Conservation (phyloP, 1,140 invertebrate species). For the Brachystomella parvula region DNA sequence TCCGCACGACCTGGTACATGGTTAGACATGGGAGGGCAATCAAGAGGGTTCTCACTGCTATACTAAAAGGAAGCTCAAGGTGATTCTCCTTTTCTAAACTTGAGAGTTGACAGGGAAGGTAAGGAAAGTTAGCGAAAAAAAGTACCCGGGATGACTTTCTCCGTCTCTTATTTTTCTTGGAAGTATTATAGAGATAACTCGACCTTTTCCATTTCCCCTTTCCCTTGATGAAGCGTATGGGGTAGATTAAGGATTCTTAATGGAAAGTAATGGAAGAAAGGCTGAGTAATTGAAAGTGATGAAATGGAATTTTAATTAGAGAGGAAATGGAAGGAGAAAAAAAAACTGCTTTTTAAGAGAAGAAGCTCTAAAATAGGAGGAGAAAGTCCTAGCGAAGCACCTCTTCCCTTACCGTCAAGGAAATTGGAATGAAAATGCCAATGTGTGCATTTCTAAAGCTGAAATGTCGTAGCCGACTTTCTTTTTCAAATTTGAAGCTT, state of each 20-base stretch:
- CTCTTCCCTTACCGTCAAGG: not conserved
- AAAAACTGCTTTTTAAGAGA: too few relatives aligned
- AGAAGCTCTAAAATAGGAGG: not conserved
- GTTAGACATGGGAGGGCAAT: not conserved
- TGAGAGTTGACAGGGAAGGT: too few relatives aligned
- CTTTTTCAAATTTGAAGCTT: too few relatives aligned
- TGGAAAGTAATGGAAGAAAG: conserved; percentile 8
- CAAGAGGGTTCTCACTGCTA: not conserved
- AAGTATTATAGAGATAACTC: too few relatives aligned
- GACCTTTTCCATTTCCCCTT: not conserved
- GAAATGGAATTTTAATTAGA: conserved; percentile 11
- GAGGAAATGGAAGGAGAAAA: not conserved
- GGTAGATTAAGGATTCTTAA: not conserved
- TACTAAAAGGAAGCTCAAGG: not conserved
- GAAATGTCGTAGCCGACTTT: not conserved
- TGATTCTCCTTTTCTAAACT: not conserved
- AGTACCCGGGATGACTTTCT: too few relatives aligned
- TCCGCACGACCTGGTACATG: conserved; percentile 8
- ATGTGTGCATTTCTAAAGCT: not conserved
- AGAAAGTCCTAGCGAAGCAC: not conserved
- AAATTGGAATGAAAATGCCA: not conserved
- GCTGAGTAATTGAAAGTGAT: conserved; percentile 6
- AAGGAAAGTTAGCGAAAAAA: too few relatives aligned
- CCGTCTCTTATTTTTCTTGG: too few relatives aligned
- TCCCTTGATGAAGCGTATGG: not conserved